These are phyloP conservation scores for Drosophila nr. fundita DNA, from an alignment of 2,888 invertebrate genomes.

Conservation along the genomic window DNA sequence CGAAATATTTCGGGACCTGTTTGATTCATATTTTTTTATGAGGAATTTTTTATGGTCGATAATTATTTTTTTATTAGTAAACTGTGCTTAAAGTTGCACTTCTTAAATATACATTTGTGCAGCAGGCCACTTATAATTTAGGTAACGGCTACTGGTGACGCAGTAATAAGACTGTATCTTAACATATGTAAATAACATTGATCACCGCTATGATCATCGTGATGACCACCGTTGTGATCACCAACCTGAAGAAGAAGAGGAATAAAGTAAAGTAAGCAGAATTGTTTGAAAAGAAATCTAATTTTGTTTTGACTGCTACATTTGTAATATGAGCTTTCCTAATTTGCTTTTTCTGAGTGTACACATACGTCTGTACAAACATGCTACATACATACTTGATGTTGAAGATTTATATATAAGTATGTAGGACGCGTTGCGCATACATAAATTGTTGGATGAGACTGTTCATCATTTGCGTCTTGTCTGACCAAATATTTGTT, in stretches of 20 bases:
- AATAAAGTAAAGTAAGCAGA: neutral
- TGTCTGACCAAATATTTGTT: constrained; percentile 60
- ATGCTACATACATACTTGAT: neutral
- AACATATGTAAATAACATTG: neutral
- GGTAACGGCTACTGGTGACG: neutral
- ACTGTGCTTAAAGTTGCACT: neutral
- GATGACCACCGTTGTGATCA: neutral
- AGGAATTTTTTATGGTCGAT: neutral
- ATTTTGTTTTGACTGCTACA: neutral
- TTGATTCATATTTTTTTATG: neutral
- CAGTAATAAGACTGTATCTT: neutral
- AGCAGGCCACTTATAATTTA: neutral
- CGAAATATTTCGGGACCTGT: neutral
- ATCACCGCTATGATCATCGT: too few species aligned
- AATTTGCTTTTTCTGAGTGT: constrained; percentile 22
- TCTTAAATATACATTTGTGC: neutral
- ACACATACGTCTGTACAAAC: neutral
- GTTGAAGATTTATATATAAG: constrained; percentile 33
- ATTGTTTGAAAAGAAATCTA: neutral
- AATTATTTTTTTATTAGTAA: neutral
- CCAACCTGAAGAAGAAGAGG: neutral
- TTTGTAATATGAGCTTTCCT: neutral
- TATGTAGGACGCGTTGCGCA: constrained; percentile 56
- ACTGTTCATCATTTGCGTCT: constrained; percentile 66
- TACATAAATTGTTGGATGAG: constrained; percentile 58